Evolutionary conservation across 2,113 vertebrate genomes (phyloP).

Genomic region (Trogon melanurus): DNA sequence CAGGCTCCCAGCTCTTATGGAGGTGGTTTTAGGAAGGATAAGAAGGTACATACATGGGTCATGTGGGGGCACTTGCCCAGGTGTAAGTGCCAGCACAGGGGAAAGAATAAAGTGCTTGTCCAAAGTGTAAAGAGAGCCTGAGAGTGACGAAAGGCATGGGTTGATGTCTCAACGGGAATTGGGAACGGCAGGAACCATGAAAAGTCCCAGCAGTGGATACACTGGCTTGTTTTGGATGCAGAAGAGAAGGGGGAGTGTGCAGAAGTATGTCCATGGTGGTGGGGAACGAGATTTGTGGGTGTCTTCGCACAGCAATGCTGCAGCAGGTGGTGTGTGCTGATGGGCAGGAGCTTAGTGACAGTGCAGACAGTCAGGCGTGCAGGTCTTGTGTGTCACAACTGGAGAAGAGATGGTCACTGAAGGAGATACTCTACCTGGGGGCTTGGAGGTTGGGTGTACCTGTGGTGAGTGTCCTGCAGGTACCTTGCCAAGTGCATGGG

Average conservation of each 20-base stretch:
- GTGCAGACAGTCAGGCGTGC: not conserved
- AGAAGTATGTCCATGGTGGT: not conserved
- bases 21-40: not conserved
- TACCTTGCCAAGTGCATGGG: rapidly evolving
- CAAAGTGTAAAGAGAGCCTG: rapidly evolving
- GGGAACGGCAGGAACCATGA: not conserved
- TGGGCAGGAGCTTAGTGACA: not conserved
- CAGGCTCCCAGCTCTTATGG: rapidly evolving
- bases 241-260: not conserved
- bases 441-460: no score
- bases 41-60: not conserved
- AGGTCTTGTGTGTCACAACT: rapidly evolving
- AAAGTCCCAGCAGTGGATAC: not conserved
- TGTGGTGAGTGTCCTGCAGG: not conserved
- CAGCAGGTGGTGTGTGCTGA: not conserved
- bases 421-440: no score
- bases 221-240: not conserved
- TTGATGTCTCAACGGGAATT: rapidly evolving
- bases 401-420: not conserved
- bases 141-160: no score
- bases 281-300: not conserved
- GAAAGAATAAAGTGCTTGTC: not conserved
- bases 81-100: no score
- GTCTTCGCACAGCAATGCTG: not conserved
- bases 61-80: not conserved